Evolutionary conservation across 2,113 vertebrate species (phyloP).

Genomic region (Aegithalos caudatus): DNA sequence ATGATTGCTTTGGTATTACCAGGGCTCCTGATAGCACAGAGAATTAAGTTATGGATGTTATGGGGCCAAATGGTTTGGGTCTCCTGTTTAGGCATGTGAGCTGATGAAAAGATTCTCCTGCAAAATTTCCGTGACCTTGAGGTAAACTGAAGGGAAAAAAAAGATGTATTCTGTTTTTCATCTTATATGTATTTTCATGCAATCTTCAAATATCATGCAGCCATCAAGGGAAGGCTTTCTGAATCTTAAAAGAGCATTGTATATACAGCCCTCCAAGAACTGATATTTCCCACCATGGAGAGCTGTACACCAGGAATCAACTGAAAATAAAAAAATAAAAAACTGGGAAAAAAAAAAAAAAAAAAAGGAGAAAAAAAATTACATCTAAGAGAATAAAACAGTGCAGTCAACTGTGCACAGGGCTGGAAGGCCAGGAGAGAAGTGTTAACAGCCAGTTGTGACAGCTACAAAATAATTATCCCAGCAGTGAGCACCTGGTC

Average conservation of each 20-base stretch:
- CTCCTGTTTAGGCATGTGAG: background rate
- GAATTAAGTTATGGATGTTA: background rate
- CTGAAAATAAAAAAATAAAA: background rate
- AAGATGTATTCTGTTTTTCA: background rate
- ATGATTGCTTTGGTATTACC: background rate
- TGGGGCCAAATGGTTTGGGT: background rate
- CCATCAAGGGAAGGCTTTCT: slow-evolving; percentile 30
- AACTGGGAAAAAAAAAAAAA: no score
- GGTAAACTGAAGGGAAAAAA: background rate
- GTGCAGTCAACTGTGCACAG: slow-evolving; percentile 60
- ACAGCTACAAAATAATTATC: slow-evolving; percentile 65
- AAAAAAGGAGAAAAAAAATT: background rate
- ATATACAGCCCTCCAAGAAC: slow-evolving; percentile 25
- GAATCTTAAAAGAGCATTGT: slow-evolving; percentile 57
- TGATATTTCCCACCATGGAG: background rate
- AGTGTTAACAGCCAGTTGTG: slow-evolving; percentile 56
- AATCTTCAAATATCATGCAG: background rate
- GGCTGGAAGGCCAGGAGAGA: slow-evolving; percentile 39
- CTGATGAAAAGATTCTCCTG: background rate
- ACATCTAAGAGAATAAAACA: slow-evolving; percentile 66
- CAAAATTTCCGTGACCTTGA: slow-evolving; percentile 2
- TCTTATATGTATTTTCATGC: slow-evolving; percentile 23
- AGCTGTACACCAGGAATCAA: background rate
- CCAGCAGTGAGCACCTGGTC: slow-evolving; percentile 39
- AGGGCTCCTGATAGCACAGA: background rate